A percentile compares a stretch with the other conserved stretches of the same genome.
Conservation (phyloP, 35 echinoderm and acorn worm genomes). For the Ophiothrix spiculata region DNA sequence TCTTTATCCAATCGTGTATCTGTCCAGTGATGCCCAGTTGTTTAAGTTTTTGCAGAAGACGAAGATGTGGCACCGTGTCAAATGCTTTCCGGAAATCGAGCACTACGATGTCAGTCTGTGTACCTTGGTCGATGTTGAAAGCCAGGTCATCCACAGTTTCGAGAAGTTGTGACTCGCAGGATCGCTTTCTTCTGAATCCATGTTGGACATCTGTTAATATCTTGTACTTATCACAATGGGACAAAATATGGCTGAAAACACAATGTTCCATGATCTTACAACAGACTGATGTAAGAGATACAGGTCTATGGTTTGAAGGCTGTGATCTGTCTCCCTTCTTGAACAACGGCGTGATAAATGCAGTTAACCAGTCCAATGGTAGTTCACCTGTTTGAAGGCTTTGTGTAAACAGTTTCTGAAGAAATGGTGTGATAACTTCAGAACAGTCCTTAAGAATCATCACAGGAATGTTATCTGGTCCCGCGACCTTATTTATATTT, state of each 20-base stretch:
- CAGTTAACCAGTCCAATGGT: slow-evolving; percentile 33
- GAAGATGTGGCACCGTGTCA: slow-evolving; percentile 38
- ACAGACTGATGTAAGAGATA: slow-evolving; percentile 60
- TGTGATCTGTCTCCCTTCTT: slow-evolving; percentile 52
- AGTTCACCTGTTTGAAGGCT: slow-evolving; percentile 36
- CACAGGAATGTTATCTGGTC: slow-evolving; percentile 36
- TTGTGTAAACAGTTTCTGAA: slow-evolving; percentile 15
- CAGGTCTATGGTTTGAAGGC: slow-evolving; percentile 52
- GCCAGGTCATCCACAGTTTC: slow-evolving; percentile 36
- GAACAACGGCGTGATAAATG: slow-evolving; percentile 43
- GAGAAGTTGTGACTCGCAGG: slow-evolving; percentile 50
- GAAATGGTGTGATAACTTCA: slow-evolving; percentile 21
- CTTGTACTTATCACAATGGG: slow-evolving; percentile 45
- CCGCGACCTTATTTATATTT: slow-evolving; percentile 41
- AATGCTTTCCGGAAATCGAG: slow-evolving; percentile 72
- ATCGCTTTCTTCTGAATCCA: slow-evolving; percentile 13
- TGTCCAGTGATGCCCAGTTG: slow-evolving; percentile 27
- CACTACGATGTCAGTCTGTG: slow-evolving; percentile 30
- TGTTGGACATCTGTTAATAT: slow-evolving; percentile 39
- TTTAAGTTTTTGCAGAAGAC: slow-evolving; percentile 49
- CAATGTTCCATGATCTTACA: slow-evolving; percentile 62
- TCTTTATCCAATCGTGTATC: slow-evolving; percentile 37
- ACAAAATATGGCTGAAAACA: slow-evolving; percentile 24
- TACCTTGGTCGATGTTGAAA: slow-evolving; percentile 23
- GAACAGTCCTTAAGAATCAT: slow-evolving; percentile 54